phyloP scores from a whole-genome alignment of 2,113 vertebrate genomes.

The Dipodomys spectabilis region DNA sequence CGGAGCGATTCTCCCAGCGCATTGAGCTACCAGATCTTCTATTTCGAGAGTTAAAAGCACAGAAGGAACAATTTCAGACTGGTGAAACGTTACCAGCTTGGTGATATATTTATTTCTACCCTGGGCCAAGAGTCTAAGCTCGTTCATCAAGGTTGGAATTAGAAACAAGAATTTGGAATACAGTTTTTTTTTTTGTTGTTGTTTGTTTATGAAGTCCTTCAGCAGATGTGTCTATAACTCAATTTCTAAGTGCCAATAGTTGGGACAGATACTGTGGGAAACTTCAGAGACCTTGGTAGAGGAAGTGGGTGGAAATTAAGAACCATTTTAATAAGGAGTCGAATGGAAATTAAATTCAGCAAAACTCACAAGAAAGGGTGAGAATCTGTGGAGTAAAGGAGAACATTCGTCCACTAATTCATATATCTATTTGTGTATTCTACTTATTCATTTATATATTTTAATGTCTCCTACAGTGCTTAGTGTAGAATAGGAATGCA shows the following conservation, averaged over 20 bases:
- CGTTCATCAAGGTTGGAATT: not conserved
- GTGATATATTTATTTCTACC: not conserved
- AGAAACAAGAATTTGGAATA: not conserved
- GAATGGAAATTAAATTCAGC: not conserved
- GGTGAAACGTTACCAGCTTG: not conserved
- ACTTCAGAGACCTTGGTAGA: not conserved
- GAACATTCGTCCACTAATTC: not conserved
- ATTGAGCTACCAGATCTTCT: not conserved
- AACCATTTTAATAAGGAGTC: not conserved
- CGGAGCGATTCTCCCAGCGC: constrained; percentile 61
- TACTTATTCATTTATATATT: not conserved
- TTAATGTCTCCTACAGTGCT: not conserved
- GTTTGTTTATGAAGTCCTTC: not conserved
- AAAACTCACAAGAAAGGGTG: not conserved
- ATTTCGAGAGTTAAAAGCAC: not conserved
- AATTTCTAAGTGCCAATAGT: not conserved
- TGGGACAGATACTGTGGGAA: not conserved
- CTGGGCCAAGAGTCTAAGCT: not conserved
- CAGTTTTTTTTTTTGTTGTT: too few relatives aligned
- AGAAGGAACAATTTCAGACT: not conserved
- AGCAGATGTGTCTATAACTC: not conserved
- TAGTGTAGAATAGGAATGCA: not conserved
- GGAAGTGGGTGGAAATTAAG: not conserved
- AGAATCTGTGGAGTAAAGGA: not conserved
- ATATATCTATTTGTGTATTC: not conserved